Conservation (phyloP, 64 coral and sea anemone species). For the Platygyra sinensis region DNA sequence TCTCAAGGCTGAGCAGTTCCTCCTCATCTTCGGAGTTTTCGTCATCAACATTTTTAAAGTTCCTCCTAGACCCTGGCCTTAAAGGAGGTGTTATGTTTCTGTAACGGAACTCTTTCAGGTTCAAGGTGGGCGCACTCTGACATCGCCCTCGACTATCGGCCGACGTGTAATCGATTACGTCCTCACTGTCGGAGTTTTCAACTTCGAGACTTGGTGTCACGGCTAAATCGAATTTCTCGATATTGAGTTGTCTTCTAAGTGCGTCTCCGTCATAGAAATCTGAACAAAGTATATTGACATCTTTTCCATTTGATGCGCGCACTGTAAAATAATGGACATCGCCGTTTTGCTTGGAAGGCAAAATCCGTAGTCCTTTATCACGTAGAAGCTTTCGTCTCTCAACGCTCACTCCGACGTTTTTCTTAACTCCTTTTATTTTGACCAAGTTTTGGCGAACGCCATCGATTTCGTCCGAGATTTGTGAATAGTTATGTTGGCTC, state of each 20-base stretch:
- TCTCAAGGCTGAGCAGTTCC: not conserved
- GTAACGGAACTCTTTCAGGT: constrained; percentile 46
- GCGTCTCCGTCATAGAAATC: constrained; percentile 70
- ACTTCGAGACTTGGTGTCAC: not conserved
- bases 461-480: constrained; percentile 92
- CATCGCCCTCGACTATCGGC: not conserved
- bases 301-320: constrained; percentile 53
- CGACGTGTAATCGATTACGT: not conserved
- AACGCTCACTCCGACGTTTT: constrained; percentile 65
- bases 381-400: constrained; percentile 76
- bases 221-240: not conserved
- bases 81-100: constrained; percentile 69
- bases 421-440: constrained; percentile 77
- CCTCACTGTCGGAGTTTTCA: constrained; percentile 24
- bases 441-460: constrained; percentile 79
- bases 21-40: constrained; percentile 43
- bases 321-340: constrained; percentile 40
- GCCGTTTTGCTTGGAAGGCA: constrained; percentile 27
- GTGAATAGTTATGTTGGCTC: constrained; percentile 64
- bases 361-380: constrained; percentile 67
- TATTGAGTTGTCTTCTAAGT: constrained; percentile 44
- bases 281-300: constrained; percentile 37
- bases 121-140: not conserved
- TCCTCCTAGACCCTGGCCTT: constrained; percentile 63
- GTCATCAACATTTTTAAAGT: constrained; percentile 76